phyloP scores from a whole-genome alignment of 2,888 invertebrate genomes.

The Andrena marginata region DNA sequence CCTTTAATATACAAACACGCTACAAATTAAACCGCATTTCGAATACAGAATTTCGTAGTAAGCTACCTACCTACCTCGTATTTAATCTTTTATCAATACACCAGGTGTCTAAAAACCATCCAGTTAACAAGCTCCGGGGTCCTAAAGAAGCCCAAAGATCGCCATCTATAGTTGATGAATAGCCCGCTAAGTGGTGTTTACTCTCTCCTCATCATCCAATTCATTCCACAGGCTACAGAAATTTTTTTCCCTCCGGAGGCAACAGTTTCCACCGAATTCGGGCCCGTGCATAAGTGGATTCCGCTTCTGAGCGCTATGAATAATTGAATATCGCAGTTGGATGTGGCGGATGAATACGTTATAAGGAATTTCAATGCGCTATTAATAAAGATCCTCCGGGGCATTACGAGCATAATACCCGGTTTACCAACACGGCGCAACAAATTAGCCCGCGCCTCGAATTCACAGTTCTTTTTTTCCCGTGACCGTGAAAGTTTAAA shows the following conservation, averaged over 20 bases:
- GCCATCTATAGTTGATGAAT: constrained; percentile 30
- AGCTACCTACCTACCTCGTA: no score
- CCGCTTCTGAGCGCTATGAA: constrained; percentile 10
- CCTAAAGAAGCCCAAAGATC: constrained; percentile 20
- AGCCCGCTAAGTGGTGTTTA: constrained; percentile 16
- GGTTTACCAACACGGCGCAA: background rate
- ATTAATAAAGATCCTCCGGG: background rate
- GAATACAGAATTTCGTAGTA: background rate
- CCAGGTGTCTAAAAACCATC: no score
- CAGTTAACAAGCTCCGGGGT: background rate
- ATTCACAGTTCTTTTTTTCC: background rate
- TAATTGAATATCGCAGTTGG: background rate
- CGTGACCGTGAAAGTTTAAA: background rate
- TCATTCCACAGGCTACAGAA: no score
- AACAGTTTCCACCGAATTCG: background rate
- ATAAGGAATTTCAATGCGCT: background rate
- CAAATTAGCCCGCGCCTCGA: constrained; percentile 1
- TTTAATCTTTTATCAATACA: no score
- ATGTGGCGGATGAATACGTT: background rate
- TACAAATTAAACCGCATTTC: background rate
- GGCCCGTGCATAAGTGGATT: constrained; percentile 7
- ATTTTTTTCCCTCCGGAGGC: constrained; percentile 16
- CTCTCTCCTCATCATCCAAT: constrained; percentile 31
- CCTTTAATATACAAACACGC: background rate
- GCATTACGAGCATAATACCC: background rate